Evolutionary conservation across 1,140 invertebrate genomes (phyloP), one percentile per base, ranked within the genome.

Genomic region (Holotrichia oblita): DNA sequence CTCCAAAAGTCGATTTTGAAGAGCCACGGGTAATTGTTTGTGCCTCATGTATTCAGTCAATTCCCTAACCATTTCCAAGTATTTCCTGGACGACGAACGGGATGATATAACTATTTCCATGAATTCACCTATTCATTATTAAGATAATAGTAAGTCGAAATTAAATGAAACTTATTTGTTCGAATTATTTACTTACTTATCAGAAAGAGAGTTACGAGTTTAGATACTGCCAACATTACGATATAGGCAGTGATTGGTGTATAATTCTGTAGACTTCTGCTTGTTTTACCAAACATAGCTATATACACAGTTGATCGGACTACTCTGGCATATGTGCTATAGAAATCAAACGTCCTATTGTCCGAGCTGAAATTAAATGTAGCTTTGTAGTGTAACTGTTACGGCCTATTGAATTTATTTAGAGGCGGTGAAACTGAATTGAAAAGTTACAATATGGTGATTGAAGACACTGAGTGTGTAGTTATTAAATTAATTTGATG

Each of bases 11-110:
- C 81, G 77, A 2, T 80, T 61, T 20, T 80, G 79, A 27, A 84
- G 79, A 27, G 61, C 27, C 0, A 55, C 48, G 10, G 83, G 83
- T 17, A 84, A 59, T 48, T 81, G 77, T 69, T 82, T 82, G 61
- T 80, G 77, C 8, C 75, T 40, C 81, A 83, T 82, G 69, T 81
- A 84, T 27, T 80, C 80, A 9, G 69, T 40, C 14, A 84, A 42
- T 76, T 84, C 79, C 10, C 80, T 78, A 14, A 83, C 78, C 41
- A 84, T 77, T 55, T 82, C 77, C 9, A 78, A 61, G 42, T 83
- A 83, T 44, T 83, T 83, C 4, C 17, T 74, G 9, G 14, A 17
- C 6, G 73, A 74, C 7, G 73, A 74, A 4, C 27, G 12, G 1
- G 73, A 34, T 6, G 14, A 24, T 17, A 74, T n/a, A 14, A 42